Percentiles rank a stretch among this genome's conserved stretches.
Conservation (phyloP, 2,797 vertebrate species). For the Microctenopoma stevenorrisi region DNA sequence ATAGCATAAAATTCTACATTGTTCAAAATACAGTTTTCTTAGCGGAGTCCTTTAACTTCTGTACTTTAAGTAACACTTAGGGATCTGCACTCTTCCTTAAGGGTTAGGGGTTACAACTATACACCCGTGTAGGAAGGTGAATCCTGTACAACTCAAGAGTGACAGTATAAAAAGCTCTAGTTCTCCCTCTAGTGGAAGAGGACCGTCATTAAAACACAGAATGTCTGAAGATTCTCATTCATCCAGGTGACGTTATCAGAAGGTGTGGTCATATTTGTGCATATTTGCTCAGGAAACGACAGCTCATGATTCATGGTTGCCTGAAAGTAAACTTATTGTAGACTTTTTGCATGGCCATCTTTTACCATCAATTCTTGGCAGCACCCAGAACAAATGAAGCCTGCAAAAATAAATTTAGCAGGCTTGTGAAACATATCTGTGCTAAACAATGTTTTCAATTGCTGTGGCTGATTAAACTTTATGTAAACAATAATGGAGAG, state of each 20-base stretch:
- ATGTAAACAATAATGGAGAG: too few relatives aligned
- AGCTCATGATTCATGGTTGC: neutral
- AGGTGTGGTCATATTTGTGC: constrained; percentile 8
- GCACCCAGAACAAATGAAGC: neutral
- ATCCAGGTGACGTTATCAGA: too few relatives aligned
- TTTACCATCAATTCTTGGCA: neutral
- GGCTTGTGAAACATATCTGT: neutral
- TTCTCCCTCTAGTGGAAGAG: constrained; percentile 53
- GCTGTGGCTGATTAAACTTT: neutral
- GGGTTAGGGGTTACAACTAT: too few relatives aligned
- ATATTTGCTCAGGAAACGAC: too few relatives aligned
- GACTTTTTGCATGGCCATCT: neutral
- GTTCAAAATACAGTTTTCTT: too few relatives aligned
- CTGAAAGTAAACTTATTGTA: neutral
- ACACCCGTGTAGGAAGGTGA: neutral
- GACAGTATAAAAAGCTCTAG: constrained; percentile 14
- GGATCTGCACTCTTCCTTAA: too few relatives aligned
- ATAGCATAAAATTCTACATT: too few relatives aligned
- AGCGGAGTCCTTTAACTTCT: too few relatives aligned
- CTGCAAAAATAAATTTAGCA: too few relatives aligned
- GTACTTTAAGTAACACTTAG: too few relatives aligned
- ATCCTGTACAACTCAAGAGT: neutral
- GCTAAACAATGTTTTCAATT: neutral
- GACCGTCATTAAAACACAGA: neutral
- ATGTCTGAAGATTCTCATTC: too few relatives aligned